Conservation (phyloP, 2,888 invertebrate genomes). For the Cancer borealis region DNA sequence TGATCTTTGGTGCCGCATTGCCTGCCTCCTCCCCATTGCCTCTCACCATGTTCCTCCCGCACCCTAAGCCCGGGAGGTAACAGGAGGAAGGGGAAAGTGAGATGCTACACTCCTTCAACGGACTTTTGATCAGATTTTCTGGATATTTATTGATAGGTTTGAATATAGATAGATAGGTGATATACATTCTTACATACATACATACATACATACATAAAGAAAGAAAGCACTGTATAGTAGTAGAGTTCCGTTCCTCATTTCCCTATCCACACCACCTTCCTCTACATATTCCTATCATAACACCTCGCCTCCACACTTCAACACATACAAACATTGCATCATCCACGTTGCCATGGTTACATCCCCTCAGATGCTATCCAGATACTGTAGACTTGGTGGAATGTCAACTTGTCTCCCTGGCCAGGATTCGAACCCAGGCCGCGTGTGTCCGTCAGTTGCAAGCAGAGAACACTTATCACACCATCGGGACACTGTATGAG, state of each 20-base stretch:
- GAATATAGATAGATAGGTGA: not conserved
- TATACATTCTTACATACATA: not conserved
- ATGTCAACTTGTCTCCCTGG: too few relatives aligned
- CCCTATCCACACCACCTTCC: too few relatives aligned
- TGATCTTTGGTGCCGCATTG: not conserved
- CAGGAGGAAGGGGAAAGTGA: not conserved
- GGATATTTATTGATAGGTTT: not conserved
- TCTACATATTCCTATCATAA: too few relatives aligned
- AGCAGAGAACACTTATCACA: not conserved
- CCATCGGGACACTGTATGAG: not conserved
- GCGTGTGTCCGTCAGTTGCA: not conserved
- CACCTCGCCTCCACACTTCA: not conserved
- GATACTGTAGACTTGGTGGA: too few relatives aligned
- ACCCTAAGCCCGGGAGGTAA: not conserved
- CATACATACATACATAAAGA: not conserved
- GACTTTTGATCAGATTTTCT: not conserved
- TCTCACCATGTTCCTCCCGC: not conserved
- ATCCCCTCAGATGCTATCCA: too few relatives aligned
- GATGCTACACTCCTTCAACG: not conserved
- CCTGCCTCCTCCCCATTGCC: not conserved
- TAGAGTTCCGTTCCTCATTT: too few relatives aligned
- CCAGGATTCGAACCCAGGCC: not conserved
- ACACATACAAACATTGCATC: not conserved
- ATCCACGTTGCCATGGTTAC: too few relatives aligned
- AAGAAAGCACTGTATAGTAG: too few relatives aligned